These are phyloP conservation scores for Caligus rogercresseyi DNA, from an alignment of 1,140 invertebrate genomes.

Conservation along the genomic window DNA sequence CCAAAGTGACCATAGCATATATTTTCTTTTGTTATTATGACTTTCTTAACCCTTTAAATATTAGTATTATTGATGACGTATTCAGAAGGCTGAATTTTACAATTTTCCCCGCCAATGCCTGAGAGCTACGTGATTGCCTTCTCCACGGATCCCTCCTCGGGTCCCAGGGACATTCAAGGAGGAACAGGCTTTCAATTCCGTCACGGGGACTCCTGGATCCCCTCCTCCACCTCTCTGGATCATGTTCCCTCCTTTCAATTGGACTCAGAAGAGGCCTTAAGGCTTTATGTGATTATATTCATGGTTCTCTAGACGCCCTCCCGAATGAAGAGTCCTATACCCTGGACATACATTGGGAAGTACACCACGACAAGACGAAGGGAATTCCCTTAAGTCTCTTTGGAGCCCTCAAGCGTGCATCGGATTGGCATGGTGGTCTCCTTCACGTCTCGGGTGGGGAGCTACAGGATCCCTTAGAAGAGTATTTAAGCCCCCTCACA, in stretches of 20 bases:
- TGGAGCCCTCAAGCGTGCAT: background rate
- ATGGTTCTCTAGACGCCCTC: background rate
- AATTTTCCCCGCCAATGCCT: background rate
- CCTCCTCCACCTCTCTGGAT: too few relatives aligned
- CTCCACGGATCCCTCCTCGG: too few relatives aligned
- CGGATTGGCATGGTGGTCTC: background rate
- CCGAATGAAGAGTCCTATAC: background rate
- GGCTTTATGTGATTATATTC: background rate
- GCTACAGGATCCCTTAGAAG: background rate
- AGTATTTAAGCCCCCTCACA: background rate
- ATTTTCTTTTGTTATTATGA: too few relatives aligned
- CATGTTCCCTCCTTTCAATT: background rate
- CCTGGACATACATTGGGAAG: background rate
- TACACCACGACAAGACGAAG: background rate
- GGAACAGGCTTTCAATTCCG: too few relatives aligned
- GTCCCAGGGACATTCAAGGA: too few relatives aligned
- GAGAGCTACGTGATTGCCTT: background rate
- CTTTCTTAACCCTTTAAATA: too few relatives aligned
- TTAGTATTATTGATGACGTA: too few relatives aligned
- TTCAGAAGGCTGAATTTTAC: too few relatives aligned
- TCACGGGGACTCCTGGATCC: too few relatives aligned
- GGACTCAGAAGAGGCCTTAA: background rate
- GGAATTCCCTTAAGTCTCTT: background rate
- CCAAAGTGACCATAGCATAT: too few relatives aligned
- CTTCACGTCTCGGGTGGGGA: background rate